Percentiles rank a stretch among this genome's conserved stretches.
Conservation (phyloP, 2,113 vertebrate species). For the Puntigrus tetrazona region DNA sequence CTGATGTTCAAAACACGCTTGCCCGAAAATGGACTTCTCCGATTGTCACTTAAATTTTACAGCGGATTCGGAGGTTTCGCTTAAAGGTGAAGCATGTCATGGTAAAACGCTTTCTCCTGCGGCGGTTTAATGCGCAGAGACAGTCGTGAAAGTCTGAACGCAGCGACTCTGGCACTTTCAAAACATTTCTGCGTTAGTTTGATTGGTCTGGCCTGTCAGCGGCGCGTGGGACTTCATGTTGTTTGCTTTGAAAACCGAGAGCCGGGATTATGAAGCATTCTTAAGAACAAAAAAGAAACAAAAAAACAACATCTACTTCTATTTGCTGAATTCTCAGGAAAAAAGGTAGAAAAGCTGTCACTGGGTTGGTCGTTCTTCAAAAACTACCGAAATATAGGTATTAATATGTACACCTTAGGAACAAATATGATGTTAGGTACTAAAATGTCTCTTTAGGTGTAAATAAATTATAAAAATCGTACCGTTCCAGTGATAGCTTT, state of each 20-base stretch:
- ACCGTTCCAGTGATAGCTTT: too few relatives aligned
- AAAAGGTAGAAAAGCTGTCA: too few relatives aligned
- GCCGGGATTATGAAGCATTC: not conserved
- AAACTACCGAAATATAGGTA: too few relatives aligned
- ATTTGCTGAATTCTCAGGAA: too few relatives aligned
- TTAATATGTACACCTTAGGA: too few relatives aligned
- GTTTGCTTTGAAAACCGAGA: not conserved
- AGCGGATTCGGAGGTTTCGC: not conserved
- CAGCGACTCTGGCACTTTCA: not conserved
- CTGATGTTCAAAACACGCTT: not conserved
- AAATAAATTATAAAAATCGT: too few relatives aligned
- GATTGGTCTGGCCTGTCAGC: not conserved
- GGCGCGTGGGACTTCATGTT: not conserved
- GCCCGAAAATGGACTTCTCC: slow-evolving; percentile 1
- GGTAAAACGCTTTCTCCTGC: not conserved
- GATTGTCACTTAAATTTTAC: not conserved
- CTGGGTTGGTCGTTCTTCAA: too few relatives aligned
- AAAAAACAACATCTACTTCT: too few relatives aligned
- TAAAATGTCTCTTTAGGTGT: too few relatives aligned
- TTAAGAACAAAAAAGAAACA: not conserved
- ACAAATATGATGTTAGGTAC: too few relatives aligned
- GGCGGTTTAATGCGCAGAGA: not conserved
- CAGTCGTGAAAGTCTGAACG: not conserved
- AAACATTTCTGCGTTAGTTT: not conserved
- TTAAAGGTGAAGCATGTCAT: not conserved